Base-by-base conservation (phyloP, 2,888 invertebrate species). In the Epicampocera succincta region DNA sequence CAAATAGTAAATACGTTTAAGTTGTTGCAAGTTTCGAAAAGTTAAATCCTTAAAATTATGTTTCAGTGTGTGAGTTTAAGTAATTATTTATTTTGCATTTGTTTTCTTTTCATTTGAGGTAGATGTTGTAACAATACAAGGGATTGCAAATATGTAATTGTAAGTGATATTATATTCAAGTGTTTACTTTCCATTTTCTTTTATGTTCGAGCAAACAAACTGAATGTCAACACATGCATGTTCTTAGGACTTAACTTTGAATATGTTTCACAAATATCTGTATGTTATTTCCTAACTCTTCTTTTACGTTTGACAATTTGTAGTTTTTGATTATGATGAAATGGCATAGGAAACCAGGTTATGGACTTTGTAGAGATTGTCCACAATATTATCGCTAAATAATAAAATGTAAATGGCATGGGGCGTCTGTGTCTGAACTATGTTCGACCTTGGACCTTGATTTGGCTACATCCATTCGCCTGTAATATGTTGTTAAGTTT, bases 41-140 rank as follows among this genome's bases (percentile, higher is more conserved):
- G 9, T 46, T 54, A 52, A 75, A 72, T 75, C 71, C 52, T 63
- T 65, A 48, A n/a, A 52, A 48, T 46, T 50, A 15, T 17, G 17
- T n/a, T 12, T 33, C 2, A 25, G 15, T 60, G 9, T 58, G 0
- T 38, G n/a, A 2, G 44, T 52, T 17, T n/a, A 33, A 5, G 21
- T 29, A 3, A 19, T 19, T 40, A 58, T 15, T 58, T 56, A 40
- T 66, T 40, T 71, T 9, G 3, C 42, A 40, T 71, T 71, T 81
- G 63, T 77, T 76, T 56, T 77, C 76, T 73, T 81, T 68, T 73
- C 54, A 73, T 73, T 69, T 81, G 68, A 76, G 68, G 61, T 76
- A 66, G 60, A 80, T 21, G 44, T 46, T 21, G 44, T 46, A 15
- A 48, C 19, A 38, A n/a, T 44, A 38, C 13, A 38, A n/a, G 12